phyloP scores from a whole-genome alignment of 2,113 vertebrate species.

The Ctenodactylus gundi region DNA sequence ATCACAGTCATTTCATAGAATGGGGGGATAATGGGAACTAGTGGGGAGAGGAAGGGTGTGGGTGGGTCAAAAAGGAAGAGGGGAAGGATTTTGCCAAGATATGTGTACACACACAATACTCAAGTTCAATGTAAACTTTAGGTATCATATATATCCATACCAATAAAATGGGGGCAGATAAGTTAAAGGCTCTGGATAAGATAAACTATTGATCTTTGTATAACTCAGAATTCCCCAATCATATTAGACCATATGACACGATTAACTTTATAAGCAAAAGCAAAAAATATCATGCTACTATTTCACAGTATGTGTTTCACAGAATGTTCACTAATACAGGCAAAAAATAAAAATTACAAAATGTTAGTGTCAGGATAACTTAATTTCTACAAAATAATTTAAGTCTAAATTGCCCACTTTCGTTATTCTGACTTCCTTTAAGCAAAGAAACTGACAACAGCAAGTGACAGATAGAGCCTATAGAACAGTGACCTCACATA shows the following conservation, averaged over 20 bases:
- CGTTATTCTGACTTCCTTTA: not conserved
- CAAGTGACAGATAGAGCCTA: not conserved
- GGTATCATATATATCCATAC: too few species aligned
- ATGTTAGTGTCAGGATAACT: not conserved
- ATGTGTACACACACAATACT: too few species aligned
- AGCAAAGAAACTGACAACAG: not conserved
- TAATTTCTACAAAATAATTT: constrained; percentile 10
- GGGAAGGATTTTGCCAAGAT: too few species aligned
- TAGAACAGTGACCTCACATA: not conserved
- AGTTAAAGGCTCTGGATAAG: not conserved
- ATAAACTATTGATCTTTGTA: not conserved
- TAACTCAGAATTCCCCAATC: not conserved
- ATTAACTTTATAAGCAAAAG: constrained; percentile 9
- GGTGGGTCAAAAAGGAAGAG: too few species aligned
- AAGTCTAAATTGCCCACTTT: not conserved
- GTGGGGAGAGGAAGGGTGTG: too few species aligned
- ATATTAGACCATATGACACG: not conserved
- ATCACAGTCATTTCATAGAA: too few species aligned
- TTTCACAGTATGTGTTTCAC: constrained; percentile 1
- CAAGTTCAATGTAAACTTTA: too few species aligned
- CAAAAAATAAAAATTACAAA: constrained; percentile 19
- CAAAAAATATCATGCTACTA: not conserved
- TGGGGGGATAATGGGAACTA: too few species aligned
- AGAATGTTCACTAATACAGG: not conserved
- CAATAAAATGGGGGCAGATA: too few species aligned